Percentiles rank a stretch among this genome's conserved stretches.
phyloP scores from a whole-genome alignment of 2,113 vertebrate genomes.

The Patagioenas fasciata region DNA sequence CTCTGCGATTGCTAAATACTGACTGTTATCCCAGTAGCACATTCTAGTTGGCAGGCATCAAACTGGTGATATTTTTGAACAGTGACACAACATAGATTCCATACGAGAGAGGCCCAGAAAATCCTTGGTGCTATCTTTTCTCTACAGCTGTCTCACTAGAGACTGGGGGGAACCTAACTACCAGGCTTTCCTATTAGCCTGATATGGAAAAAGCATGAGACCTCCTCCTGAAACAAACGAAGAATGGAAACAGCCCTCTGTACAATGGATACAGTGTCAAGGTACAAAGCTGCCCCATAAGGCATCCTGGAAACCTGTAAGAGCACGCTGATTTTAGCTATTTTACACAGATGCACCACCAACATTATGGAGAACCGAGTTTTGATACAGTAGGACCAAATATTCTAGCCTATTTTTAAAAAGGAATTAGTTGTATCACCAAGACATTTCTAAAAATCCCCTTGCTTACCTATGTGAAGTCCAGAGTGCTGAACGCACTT shows the following conservation, averaged over 20 bases:
- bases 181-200: neutral
- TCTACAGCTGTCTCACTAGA: neutral
- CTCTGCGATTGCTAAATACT: neutral
- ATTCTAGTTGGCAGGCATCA: neutral
- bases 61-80: neutral
- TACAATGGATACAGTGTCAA: neutral
- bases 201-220: neutral
- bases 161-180: neutral
- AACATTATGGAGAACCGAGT: neutral
- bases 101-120: neutral
- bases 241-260: neutral
- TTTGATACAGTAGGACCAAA: neutral
- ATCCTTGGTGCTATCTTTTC: neutral
- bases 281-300: neutral
- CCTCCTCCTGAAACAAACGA: neutral
- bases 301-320: neutral
- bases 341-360: neutral
- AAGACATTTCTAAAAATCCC: neutral
- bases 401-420: neutral
- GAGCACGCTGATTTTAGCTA: neutral
- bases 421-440: neutral
- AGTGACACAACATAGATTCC: neutral
- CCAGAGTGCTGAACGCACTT: neutral
- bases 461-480: neutral
- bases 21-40: neutral